Evolutionary conservation across 2,888 invertebrate genomes (phyloP), one percentile per base, ranked within the genome.

Genomic region (Orthonychiurus folsomi): DNA sequence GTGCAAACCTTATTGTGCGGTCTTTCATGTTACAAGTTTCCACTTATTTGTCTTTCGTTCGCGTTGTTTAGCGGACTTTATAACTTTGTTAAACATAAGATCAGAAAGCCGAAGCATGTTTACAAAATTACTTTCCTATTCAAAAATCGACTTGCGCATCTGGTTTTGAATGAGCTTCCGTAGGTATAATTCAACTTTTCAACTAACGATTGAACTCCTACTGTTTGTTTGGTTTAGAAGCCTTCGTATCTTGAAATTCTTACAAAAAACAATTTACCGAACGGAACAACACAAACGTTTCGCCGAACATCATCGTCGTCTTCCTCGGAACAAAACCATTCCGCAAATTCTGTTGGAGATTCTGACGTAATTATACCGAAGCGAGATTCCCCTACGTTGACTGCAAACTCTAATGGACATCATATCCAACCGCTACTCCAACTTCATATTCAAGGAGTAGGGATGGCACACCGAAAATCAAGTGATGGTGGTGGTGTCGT

Each of bases 181-280:
- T n/a, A n/a, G n/a, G n/a, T n/a, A n/a, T n/a, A n/a, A n/a, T n/a
- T n/a, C n/a, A n/a, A n/a, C n/a, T n/a, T n/a, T n/a, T n/a, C n/a
- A n/a, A n/a, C n/a, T n/a, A n/a, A n/a, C n/a, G n/a, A n/a, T n/a
- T n/a, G n/a, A n/a, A n/a, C n/a, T n/a, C n/a, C n/a, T n/a, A n/a
- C n/a, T n/a, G n/a, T n/a, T n/a, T n/a, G n/a, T n/a, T n/a, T n/a
- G n/a, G 47, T 59, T 60, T 63, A 72, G 70, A 72, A 72, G 64
- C 69, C 68, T 21, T 70, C 70, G 0, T 72, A 72, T 57, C 61
- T 69, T 24, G 72, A 70, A 61, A 66, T 69, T 24, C 61, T 72
- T 18, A 66, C 69, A 12, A 70, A 70, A 57, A 69, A 61, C 52
- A 62, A 50, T 53, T 50, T n/a, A 55, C 5, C 20, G 21, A 52